These are phyloP conservation scores for Sceliomorpha sp. DNA, from an alignment of 2,888 invertebrate genomes.

Conservation along the genomic window DNA sequence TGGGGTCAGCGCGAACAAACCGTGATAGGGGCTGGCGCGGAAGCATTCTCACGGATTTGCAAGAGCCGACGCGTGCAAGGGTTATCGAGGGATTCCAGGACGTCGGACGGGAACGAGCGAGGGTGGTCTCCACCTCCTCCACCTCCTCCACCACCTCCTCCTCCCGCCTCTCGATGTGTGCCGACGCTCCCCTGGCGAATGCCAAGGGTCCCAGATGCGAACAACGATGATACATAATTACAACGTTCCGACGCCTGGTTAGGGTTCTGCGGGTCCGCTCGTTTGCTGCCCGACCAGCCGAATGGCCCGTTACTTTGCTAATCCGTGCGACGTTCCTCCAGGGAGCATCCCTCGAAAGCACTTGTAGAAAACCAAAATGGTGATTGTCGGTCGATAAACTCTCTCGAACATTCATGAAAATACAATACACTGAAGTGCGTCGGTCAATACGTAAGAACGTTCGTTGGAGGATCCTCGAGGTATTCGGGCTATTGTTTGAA, in stretches of 20 bases:
- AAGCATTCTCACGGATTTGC: conserved; percentile 8
- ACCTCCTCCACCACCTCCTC: too few relatives aligned
- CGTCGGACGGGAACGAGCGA: conserved; percentile 2
- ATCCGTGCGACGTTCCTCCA: conserved; percentile 69
- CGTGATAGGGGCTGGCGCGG: conserved; percentile 7
- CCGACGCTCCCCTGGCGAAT: conserved; percentile 15
- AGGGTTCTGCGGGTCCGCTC: conserved; percentile 62
- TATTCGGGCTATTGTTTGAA: too few relatives aligned
- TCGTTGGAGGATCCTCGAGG: conserved; percentile 23
- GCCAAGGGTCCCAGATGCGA: conserved; percentile 69
- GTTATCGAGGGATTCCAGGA: conserved; percentile 12
- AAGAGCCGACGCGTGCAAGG: conserved; percentile 14
- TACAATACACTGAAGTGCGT: conserved; percentile 2
- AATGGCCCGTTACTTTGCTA: conserved; percentile 59
- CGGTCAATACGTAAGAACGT: conserved; percentile 27
- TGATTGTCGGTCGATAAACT: conserved; percentile 59
- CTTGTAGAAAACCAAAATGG: conserved; percentile 61
- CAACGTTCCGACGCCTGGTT: conserved; percentile 69
- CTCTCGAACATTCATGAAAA: not conserved
- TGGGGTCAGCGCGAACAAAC: conserved; percentile 9
- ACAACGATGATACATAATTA: conserved; percentile 74
- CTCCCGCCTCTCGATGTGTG: too few relatives aligned
- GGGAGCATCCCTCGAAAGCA: conserved; percentile 62
- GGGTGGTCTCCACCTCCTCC: not conserved
- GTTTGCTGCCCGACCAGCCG: conserved; percentile 54